Conservation (phyloP, 2,113 vertebrate species). For the Syrrhaptes paradoxus region DNA sequence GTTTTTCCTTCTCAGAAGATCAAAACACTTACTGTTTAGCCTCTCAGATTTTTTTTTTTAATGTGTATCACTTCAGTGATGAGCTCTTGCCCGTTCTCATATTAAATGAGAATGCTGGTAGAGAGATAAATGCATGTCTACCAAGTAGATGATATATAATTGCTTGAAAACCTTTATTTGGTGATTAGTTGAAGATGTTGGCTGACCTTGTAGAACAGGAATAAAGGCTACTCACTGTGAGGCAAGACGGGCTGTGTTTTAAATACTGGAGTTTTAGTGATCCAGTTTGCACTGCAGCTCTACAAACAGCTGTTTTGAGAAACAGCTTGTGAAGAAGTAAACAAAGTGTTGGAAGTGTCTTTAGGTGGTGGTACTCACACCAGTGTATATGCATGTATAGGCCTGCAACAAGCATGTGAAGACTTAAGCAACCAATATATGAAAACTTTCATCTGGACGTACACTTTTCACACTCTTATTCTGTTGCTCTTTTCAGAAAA, state of each 20-base stretch:
- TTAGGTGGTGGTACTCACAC: background rate
- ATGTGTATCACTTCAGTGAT: background rate
- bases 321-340: background rate
- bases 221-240: background rate
- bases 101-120: background rate
- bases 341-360: background rate
- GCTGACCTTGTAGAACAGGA: background rate
- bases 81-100: background rate
- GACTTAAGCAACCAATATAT: background rate
- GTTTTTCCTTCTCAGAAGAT: background rate
- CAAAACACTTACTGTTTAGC: background rate
- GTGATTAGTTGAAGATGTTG: background rate
- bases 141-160: background rate
- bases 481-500: background rate
- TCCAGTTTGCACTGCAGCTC: background rate
- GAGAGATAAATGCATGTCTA: fast-evolving
- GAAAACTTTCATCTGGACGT: background rate
- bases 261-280: background rate
- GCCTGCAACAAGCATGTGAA: background rate
- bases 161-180: background rate
- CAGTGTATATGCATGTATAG: background rate
- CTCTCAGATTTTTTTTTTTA: background rate
- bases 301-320: background rate
- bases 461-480: fast-evolving
- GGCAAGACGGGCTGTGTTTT: background rate